Percentiles rank a stretch among this genome's conserved stretches.
Evolutionary conservation across 2,113 vertebrate species (phyloP).

Genomic region (Cynocephalus volans): DNA sequence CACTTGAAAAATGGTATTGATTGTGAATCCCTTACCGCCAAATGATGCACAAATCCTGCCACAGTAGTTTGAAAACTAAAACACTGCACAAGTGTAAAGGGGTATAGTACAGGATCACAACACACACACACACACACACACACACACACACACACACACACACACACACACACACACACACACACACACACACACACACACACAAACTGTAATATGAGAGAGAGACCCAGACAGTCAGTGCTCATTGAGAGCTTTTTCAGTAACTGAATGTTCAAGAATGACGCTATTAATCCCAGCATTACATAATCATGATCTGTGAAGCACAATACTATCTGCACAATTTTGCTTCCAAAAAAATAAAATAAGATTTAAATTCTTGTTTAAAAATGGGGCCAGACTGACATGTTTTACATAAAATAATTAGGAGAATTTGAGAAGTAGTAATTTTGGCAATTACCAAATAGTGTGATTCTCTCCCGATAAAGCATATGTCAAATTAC

Average conservation of each 20-base stretch:
- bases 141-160: rapidly evolving
- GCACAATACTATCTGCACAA: rapidly evolving
- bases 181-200: too few species aligned
- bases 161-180: too few species aligned
- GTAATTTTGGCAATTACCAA: conserved; percentile 76
- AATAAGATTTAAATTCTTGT: background rate
- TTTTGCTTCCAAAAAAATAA: background rate
- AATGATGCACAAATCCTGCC: rapidly evolving
- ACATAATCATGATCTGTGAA: background rate
- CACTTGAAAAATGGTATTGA: rapidly evolving
- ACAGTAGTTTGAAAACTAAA: background rate
- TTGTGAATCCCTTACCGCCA: rapidly evolving
- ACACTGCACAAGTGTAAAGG: too few species aligned
- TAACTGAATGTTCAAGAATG: rapidly evolving
- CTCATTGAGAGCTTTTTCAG: rapidly evolving
- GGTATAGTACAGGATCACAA: rapidly evolving
- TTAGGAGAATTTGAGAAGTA: conserved; percentile 52
- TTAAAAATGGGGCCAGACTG: conserved; percentile 32
- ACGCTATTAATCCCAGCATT: background rate
- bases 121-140: rapidly evolving
- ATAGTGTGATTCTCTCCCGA: conserved; percentile 32
- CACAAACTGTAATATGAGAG: rapidly evolving
- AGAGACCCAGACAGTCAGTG: rapidly evolving
- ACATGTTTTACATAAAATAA: conserved; percentile 63
- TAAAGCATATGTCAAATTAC: conserved; percentile 29